Evolutionary conservation across 2,797 vertebrate species (phyloP).

Genomic region (Zalophus californianus): DNA sequence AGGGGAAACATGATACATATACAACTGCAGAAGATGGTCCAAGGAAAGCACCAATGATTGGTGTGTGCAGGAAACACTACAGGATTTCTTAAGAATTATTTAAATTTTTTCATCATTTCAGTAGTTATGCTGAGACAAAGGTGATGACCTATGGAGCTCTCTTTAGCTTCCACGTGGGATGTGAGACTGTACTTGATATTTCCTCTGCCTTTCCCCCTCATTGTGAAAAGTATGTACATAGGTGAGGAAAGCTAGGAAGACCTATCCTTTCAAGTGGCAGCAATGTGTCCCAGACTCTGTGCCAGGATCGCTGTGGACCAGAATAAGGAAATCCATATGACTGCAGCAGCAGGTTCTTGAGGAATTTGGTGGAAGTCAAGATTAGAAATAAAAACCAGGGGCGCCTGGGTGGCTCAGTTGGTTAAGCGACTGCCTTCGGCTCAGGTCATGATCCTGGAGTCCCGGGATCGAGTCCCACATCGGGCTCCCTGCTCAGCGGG

Average conservation of each 20-base stretch:
- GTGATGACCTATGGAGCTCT: background rate
- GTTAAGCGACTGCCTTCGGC: too few species aligned
- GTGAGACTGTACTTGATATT: background rate
- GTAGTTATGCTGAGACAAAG: background rate
- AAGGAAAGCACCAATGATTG: background rate
- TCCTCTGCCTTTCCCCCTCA: background rate
- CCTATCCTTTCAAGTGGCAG: background rate
- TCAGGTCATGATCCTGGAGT: too few species aligned
- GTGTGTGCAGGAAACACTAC: background rate
- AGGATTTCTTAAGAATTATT: background rate
- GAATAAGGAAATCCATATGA: background rate
- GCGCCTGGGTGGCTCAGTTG: too few species aligned
- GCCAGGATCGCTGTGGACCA: background rate
- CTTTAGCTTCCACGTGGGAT: background rate
- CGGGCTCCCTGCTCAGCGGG: too few species aligned
- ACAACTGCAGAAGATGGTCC: background rate
- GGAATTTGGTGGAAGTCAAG: background rate
- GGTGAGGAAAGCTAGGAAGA: background rate
- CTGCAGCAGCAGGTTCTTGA: background rate
- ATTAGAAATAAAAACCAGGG: background rate
- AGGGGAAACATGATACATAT: background rate
- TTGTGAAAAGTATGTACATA: background rate
- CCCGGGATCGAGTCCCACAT: too few species aligned
- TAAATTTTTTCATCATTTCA: background rate
- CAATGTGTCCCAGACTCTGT: background rate